Conservation (phyloP, 2,888 invertebrate genomes). For the Lasioglossum vierecki region DNA sequence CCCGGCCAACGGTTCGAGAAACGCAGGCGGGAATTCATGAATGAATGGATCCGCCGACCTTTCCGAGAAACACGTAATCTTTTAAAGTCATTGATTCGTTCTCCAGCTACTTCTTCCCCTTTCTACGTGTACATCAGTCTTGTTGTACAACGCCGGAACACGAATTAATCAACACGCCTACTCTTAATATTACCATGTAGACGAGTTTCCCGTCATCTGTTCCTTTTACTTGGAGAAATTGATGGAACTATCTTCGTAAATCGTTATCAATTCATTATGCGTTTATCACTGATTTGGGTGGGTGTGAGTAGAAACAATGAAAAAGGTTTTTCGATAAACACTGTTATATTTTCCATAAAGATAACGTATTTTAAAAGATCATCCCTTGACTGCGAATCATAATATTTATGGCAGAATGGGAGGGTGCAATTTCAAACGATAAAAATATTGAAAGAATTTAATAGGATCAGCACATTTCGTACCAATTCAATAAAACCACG, state of each 20-base stretch:
- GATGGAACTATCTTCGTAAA: background rate
- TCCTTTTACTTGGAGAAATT: background rate
- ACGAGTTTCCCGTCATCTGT: background rate
- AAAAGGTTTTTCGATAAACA: too few relatives aligned
- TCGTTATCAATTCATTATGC: too few relatives aligned
- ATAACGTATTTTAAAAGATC: too few relatives aligned
- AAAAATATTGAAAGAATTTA: too few relatives aligned
- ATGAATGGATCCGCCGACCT: conserved; percentile 49
- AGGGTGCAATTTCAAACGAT: too few relatives aligned
- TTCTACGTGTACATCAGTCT: conserved; percentile 2
- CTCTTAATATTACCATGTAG: background rate
- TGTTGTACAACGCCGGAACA: background rate
- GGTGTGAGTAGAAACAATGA: background rate
- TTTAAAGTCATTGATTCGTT: conserved; percentile 52
- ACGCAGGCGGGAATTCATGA: conserved; percentile 47
- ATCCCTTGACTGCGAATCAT: too few relatives aligned
- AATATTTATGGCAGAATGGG: too few relatives aligned
- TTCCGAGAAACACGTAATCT: conserved; percentile 47
- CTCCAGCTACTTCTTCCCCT: background rate
- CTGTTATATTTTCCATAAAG: too few relatives aligned
- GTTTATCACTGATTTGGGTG: background rate
- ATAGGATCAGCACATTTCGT: too few relatives aligned
- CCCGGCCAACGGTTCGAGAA: background rate
- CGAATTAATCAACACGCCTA: background rate
- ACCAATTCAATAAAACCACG: too few relatives aligned